Evolutionary conservation across 1,140 invertebrate genomes (phyloP), one percentile per base, ranked within the genome.

Genomic region (Euwallacea similis): DNA sequence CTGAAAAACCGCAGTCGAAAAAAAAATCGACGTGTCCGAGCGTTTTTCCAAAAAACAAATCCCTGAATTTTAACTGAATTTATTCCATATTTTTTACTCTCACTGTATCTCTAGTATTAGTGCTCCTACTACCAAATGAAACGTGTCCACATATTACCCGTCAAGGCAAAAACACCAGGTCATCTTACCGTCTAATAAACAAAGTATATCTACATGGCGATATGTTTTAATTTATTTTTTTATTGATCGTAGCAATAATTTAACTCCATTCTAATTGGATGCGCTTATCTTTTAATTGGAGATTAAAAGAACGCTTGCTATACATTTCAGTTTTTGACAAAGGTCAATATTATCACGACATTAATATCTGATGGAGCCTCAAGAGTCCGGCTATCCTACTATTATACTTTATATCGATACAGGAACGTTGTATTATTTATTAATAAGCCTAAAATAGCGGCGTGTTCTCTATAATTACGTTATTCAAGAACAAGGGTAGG

Each of bases 291-390:
- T 62, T 69, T 69, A 69, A 69, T 69, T 69, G 67, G 58, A 62
- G 67, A 69, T 69, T 69, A 69, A 69, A 69, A 50, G 44, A 67
- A 15, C 65, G 65, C 44, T 62, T 62, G 67, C 58, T 47, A 69
- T 69, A 69, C 67, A 69, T 69, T 69, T 69, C 67, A 69, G 67
- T 69, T 62, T 69, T 69, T 69, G 67, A 69, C 67, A 69, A 69
- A 69, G 67, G 67, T 69, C 67, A 69, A 62, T 69, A 67, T 69
- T 69, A 69, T 69, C 67, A 69, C 59, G 67, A 62, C 59, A 67
- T 69, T 55, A 62, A 62, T 69, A 69, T 69, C 67, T 69, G 56
- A 67, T 58, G 44, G 58, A 16, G 58, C 54, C 41, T 50, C 42
- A 44, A 69, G 42, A 43, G 46, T 53, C 43, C 46, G 67, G 41